Percentiles rank a stretch among this genome's conserved stretches.
phyloP scores from a whole-genome alignment of 1,140 invertebrate species.

The Caenorhabditis inopinata region DNA sequence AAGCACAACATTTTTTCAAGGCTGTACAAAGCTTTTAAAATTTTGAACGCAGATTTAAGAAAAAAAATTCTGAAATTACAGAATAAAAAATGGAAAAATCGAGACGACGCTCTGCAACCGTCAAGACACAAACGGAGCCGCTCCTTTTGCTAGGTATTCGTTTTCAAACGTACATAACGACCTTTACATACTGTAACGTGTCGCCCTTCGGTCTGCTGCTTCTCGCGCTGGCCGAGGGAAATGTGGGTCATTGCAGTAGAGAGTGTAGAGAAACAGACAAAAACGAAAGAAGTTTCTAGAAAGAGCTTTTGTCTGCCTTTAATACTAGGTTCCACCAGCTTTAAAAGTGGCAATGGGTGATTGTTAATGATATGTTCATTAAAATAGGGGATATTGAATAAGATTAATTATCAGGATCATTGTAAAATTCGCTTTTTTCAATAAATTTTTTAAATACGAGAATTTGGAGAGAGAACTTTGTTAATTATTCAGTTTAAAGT shows the following conservation, averaged over 20 bases:
- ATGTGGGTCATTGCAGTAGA: neutral
- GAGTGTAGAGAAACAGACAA: neutral
- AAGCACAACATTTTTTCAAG: neutral
- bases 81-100: neutral
- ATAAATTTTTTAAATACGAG: too few relatives aligned
- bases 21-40: neutral
- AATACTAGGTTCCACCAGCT: too few relatives aligned
- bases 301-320: neutral
- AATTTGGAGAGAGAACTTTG: too few relatives aligned
- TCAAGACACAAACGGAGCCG: slow-evolving; percentile 3
- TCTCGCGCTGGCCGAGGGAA: neutral
- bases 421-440: too few relatives aligned
- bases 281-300: slow-evolving; percentile 8
- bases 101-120: neutral
- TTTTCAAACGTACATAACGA: neutral
- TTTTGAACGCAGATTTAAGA: too few relatives aligned
- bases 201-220: slow-evolving; percentile 19
- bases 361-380: too few relatives aligned
- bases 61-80: too few relatives aligned
- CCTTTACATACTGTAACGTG: slow-evolving; percentile 2
- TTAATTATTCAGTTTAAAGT: too few relatives aligned
- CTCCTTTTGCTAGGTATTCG: neutral
- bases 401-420: too few relatives aligned
- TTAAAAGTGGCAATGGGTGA: too few relatives aligned
- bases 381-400: too few relatives aligned